Base-by-base conservation (phyloP, 2,113 vertebrate species). In the Cardinalis cardinalis region DNA sequence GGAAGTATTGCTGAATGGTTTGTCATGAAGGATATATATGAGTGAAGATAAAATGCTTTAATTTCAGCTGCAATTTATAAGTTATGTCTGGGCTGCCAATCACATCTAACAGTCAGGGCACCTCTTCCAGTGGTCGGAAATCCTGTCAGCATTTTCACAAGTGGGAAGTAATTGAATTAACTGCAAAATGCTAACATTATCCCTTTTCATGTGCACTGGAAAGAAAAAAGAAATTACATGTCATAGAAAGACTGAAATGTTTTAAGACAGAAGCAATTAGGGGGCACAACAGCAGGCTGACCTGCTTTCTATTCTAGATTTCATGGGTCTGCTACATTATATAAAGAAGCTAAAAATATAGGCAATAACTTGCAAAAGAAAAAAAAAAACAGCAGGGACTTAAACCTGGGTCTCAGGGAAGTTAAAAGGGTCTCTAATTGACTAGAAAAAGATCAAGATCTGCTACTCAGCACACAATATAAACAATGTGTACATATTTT, bases 101-200 rank as follows among this genome's bases (percentile, higher is more conserved):
- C 84, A 96, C 72, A 44, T 46, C 43, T 83, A 91, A 92, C 13
- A n/a, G 46, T 32, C 74, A 69, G 56, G 52, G 46, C 38, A 83
- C 29, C 92, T 95, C 79, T 89, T 78, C 75, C 87, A 92, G 61
- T 17, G 84, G 41, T 51, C 69, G 73, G 87, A 97, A 97, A 92
- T 95, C 77, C 86, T 94, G 79, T 93, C 88, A 92, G 81, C 80
- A 74, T 93, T 95, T 95, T 96, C 93, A 94, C 81, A 93, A 95
- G 86, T 94, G 90, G 78, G 96, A 95, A 92, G 80, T 95, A 96
- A 96, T 81, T 96, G 93, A 96, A 95, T 96, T 97, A 96, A 96
- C 84, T 88, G 66, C 92, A 96, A 93, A 96, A 95, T 8, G 8
- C 34, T 85, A 97, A 96, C 82, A 93, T 93, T 92, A 89, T 92